These are phyloP conservation scores for Philhelius pedissequus DNA, from an alignment of 2,888 invertebrate species.

Conservation along the genomic window DNA sequence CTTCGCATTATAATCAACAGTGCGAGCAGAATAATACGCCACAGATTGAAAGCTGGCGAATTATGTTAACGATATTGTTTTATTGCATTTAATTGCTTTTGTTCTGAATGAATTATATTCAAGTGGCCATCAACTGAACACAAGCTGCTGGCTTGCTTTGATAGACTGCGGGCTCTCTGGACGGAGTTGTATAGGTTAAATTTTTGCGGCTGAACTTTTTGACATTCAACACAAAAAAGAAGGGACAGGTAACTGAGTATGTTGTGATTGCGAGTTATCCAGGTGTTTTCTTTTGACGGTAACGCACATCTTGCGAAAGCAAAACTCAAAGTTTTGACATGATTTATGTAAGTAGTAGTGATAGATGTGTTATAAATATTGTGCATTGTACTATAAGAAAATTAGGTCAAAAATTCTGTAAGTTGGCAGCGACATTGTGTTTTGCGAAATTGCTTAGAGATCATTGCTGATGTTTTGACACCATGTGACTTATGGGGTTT, in stretches of 20 bases:
- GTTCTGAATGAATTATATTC: slow-evolving; percentile 45
- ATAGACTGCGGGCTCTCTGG: not conserved
- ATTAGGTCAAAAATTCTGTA: too few species aligned
- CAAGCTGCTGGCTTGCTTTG: not conserved
- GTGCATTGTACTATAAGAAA: too few species aligned
- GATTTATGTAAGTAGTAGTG: too few species aligned
- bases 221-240: not conserved
- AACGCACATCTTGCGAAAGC: too few species aligned
- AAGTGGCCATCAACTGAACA: slow-evolving; percentile 12
- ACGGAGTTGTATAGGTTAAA: not conserved
- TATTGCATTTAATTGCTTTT: slow-evolving; percentile 64
- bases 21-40: slow-evolving; percentile 51
- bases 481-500: too few species aligned
- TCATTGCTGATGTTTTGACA: not conserved
- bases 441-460: not conserved
- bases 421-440: too few species aligned
- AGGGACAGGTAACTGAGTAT: not conserved
- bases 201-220: not conserved
- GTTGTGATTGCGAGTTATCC: not conserved
- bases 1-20: slow-evolving; percentile 64
- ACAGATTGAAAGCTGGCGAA: slow-evolving; percentile 67
- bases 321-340: too few species aligned
- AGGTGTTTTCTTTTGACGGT: too few species aligned
- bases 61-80: slow-evolving; percentile 65
- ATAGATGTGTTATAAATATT: too few species aligned